Evolutionary conservation across 2,113 vertebrate genomes (phyloP), one percentile per base, ranked within the genome.

Genomic region (Salvator merianae): DNA sequence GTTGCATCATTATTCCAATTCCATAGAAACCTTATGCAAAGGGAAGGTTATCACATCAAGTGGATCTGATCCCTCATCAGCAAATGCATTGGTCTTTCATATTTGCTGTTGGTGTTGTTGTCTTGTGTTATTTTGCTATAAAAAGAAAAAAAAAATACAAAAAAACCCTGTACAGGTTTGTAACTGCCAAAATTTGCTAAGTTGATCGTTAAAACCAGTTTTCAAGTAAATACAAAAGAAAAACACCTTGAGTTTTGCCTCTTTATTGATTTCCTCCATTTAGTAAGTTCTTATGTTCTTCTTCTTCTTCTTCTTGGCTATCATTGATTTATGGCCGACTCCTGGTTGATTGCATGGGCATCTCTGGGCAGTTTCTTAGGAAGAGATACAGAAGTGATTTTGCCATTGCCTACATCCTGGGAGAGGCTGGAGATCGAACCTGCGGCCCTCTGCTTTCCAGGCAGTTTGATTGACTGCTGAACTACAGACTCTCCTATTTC

Each of bases 171-270:
- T 96, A 95, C 93, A 97, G 94, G 94, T 96, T 96, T 97, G 95
- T 96, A 96, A 97, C 94, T 96, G 94, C 94, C 94, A 95, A 94
- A 95, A 95, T 97, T 97, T 97, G 94, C 94, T 95, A 95, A 96
- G 91, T 97, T 96, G 94, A 95, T 96, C 93, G 92, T 95, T 94
- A 93, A 96, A 96, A 94, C 68, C 94, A 93, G 73, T 96, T 96
- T 96, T 96, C 92, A 93, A 96, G 95, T 96, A 95, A 96, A 96
- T 94, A 93, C 88, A 81, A 91, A 69, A 24, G 2, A 71, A 65
- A 93, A 91, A 86, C 13, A 50, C 72, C 69, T 62, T 75, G 94
- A 91, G 91, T 94, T 59, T 59, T 88, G 89, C 87, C 82, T 95
- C 81, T 95, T 95, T 91, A 86, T 93, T 93, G 87, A 71, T 80